Evolutionary conservation across 2,113 vertebrate species (phyloP).

Genomic region (Empidonax traillii): DNA sequence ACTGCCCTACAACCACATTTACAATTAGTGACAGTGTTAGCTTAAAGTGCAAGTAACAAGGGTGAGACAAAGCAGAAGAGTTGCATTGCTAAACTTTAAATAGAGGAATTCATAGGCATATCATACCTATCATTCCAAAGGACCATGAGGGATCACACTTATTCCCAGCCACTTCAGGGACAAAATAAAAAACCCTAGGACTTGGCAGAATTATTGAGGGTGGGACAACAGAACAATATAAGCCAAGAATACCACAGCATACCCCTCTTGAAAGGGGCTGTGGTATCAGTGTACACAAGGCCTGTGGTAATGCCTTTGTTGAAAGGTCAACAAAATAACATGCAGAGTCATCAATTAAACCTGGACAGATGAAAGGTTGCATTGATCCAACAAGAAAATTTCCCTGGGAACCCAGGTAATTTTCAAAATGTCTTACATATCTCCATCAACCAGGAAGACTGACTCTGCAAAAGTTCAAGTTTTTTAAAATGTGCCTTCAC

Average conservation of each 20-base stretch:
- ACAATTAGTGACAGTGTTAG: slow-evolving; percentile 61
- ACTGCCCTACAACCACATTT: slow-evolving; percentile 48
- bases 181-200: neutral
- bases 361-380: slow-evolving; percentile 31
- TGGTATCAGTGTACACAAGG: slow-evolving; percentile 12
- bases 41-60: slow-evolving; percentile 39
- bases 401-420: slow-evolving; percentile 11
- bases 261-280: neutral
- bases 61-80: slow-evolving; percentile 54
- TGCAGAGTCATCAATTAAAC: slow-evolving; percentile 32
- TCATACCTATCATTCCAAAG: slow-evolving; percentile 1
- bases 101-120: neutral
- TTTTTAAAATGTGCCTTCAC: neutral
- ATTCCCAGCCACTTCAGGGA: neutral
- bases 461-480: neutral
- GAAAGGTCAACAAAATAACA: slow-evolving; percentile 45
- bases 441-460: neutral
- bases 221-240: neutral
- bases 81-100: neutral
- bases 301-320: neutral
- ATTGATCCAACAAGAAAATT: slow-evolving; percentile 7
- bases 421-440: neutral
- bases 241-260: neutral
- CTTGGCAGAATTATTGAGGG: neutral
- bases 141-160: neutral